Conservation (phyloP, 2,888 invertebrate genomes). For the Alentia gelatinosa region DNA sequence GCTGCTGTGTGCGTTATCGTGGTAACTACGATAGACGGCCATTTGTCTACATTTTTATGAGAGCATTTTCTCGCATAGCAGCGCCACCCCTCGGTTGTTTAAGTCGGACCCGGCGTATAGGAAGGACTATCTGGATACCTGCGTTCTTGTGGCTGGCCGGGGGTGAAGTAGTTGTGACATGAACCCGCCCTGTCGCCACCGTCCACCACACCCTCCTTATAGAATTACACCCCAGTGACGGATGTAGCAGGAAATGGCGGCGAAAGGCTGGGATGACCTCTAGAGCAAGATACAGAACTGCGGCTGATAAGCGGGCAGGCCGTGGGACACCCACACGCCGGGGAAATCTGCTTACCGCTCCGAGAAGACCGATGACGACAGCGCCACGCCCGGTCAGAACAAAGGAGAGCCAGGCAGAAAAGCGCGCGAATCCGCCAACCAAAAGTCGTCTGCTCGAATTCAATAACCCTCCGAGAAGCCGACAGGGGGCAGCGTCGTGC, state of each 20-base stretch:
- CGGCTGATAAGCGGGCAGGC: background rate
- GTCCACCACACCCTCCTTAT: background rate
- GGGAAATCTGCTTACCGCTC: constrained; percentile 26
- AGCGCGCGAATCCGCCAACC: background rate
- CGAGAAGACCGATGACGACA: constrained; percentile 33
- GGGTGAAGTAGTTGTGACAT: background rate
- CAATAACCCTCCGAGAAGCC: background rate
- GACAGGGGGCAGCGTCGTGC: background rate
- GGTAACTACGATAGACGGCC: too few species aligned
- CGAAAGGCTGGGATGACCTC: constrained; percentile 16
- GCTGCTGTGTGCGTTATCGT: too few species aligned
- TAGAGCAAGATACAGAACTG: constrained; percentile 27
- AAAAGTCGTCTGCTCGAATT: background rate
- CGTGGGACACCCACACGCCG: background rate
- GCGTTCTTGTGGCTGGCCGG: background rate
- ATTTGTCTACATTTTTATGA: too few species aligned
- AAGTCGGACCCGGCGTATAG: too few species aligned
- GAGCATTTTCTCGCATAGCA: too few species aligned
- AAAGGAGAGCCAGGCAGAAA: background rate
- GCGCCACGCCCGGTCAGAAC: background rate
- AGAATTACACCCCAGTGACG: background rate
- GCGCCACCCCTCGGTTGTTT: too few species aligned
- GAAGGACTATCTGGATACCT: background rate
- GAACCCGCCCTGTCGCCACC: background rate
- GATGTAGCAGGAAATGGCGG: constrained; percentile 25